Evolutionary conservation across 1,140 invertebrate species (phyloP), one percentile per base, ranked within the genome.

Genomic region (Dermatophagoides farinae): DNA sequence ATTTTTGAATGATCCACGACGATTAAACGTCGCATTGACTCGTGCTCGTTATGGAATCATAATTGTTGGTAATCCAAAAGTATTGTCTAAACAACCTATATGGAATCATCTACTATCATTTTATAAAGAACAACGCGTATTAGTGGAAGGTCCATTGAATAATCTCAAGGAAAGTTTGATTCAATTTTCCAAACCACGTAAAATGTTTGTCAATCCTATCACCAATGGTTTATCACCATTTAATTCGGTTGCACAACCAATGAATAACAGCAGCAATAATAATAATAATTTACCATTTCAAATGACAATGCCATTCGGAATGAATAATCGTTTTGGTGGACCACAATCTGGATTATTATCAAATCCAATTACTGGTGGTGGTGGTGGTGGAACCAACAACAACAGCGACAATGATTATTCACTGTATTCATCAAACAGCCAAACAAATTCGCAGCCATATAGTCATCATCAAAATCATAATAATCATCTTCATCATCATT

Each of bases 91-190:
- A 72, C 93, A 99, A 75, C 87, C 89, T 0, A 74, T 99, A 0
- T 99, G 96, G 95, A 97, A 99, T 72, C 91, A 99, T 70, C 74
- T 99, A 61, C 75, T 99, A 22, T 89, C 86, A 41, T 96, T 95
- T 69, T 99, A 95, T 75, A 98, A 98, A 70, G 93, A 98, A 69
- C 87, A 95, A 65, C 88, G 91, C 69, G 89, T 96, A 38, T 75
- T 99, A 4, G 93, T 97, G 0, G 96, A 99, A 75, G 96, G 96
- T 0, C 92, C 95, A 0, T 73, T 99, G 11, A 97, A 89, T 62
- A 97, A 97, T 73, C 75, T 99, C 1, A 97, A 97, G 70, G 89
- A 97, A 70, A 92, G 88, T 0, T 80, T 89, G 69, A 93, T 98
- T 50, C 90, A 93, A 70, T 95, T 99, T 70, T 86, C 89, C 10